These are phyloP conservation scores for Bombus haemorrhoidalis DNA, from an alignment of 1,140 invertebrate genomes.

Conservation along the genomic window DNA sequence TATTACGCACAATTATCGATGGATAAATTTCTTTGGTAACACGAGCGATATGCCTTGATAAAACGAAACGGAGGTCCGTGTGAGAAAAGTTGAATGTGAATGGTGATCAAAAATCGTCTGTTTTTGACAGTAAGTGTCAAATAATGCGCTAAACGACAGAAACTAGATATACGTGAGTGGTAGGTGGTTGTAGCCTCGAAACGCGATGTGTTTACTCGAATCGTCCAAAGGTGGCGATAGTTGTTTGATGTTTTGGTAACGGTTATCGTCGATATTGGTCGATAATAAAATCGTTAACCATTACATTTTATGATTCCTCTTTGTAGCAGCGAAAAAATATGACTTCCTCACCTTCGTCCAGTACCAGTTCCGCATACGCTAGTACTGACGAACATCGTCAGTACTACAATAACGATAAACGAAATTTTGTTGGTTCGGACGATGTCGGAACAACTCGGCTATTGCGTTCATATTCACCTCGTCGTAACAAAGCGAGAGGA, in stretches of 20 bases:
- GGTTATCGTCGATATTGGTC: not conserved
- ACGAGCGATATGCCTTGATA: not conserved
- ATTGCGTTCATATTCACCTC: conserved; percentile 40
- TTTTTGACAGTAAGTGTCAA: conserved; percentile 22
- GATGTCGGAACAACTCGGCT: conserved; percentile 54
- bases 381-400: conserved; percentile 42
- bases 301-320: conserved; percentile 4
- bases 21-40: not conserved
- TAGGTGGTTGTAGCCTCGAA: not conserved
- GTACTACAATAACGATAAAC: conserved; percentile 32
- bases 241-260: not conserved
- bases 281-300: not conserved
- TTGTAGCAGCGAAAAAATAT: conserved; percentile 54
- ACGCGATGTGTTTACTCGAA: not conserved
- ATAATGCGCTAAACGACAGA: not conserved
- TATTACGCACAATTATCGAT: not conserved
- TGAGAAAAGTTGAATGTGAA: conserved; percentile 1
- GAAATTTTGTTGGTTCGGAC: conserved; percentile 45
- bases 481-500: conserved; percentile 28
- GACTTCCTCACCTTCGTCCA: conserved; percentile 57
- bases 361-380: conserved; percentile 55
- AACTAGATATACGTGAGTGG: not conserved
- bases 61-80: not conserved
- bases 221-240: conserved; percentile 24
- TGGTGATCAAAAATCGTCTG: conserved; percentile 44